A percentile compares a stretch with the other conserved stretches of the same genome.
Evolutionary conservation across 2,113 vertebrate genomes (phyloP).

Genomic region (Halcyon senegalensis): DNA sequence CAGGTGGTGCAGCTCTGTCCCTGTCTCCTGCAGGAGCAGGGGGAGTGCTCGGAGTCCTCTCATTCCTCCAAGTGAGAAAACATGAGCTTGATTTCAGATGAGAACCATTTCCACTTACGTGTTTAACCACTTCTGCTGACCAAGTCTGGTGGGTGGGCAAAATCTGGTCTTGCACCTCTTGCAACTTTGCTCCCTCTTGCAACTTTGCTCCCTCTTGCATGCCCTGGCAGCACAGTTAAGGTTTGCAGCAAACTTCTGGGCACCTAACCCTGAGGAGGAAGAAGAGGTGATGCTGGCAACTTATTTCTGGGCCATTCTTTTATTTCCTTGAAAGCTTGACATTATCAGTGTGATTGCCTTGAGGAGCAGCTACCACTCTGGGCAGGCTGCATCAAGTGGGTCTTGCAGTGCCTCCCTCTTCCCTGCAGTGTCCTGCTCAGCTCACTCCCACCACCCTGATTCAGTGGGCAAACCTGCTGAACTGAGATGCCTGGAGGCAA

Average conservation of each 20-base stretch:
- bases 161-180: neutral
- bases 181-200: neutral
- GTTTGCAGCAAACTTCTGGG: neutral
- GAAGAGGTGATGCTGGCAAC: neutral
- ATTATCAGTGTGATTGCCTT: neutral
- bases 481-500: neutral
- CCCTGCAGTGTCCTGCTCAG: neutral
- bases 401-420: neutral
- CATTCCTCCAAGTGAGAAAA: neutral
- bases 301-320: neutral
- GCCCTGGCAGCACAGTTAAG: neutral
- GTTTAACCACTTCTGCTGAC: neutral
- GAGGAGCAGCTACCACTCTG: neutral
- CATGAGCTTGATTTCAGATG: neutral
- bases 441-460: neutral
- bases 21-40: neutral
- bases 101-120: neutral
- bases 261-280: neutral
- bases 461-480: neutral
- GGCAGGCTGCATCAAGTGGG: neutral
- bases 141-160: neutral
- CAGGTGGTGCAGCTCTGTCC: neutral
- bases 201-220: neutral
- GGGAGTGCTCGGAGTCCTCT: accelerated
- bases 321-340: neutral